Conservation (phyloP, 2,888 invertebrate species). For the Agrotis ipsilon region DNA sequence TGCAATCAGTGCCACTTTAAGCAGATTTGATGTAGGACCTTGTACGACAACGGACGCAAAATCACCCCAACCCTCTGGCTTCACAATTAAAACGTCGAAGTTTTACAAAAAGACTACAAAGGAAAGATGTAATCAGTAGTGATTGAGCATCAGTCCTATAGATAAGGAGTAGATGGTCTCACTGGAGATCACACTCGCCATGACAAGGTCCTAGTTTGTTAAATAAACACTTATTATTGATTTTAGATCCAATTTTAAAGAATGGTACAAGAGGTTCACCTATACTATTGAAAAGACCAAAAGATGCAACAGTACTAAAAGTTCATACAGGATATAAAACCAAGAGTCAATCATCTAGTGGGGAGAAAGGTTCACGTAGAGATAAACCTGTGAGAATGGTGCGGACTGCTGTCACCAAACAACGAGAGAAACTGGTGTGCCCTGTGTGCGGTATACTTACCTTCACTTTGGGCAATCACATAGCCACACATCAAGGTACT, state of each 20-base stretch:
- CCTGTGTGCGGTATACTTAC: constrained; percentile 89
- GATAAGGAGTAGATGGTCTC: too few species aligned
- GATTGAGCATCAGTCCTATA: too few species aligned
- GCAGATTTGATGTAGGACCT: too few species aligned
- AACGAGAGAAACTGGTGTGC: constrained; percentile 87
- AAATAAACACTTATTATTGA: neutral
- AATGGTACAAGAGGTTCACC: constrained; percentile 86
- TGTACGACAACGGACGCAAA: too few species aligned
- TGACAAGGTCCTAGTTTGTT: too few species aligned
- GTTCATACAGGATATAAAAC: constrained; percentile 79
- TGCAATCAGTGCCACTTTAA: too few species aligned
- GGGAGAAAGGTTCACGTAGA: constrained; percentile 66
- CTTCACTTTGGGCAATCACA: constrained; percentile 86
- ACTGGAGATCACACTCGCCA: too few species aligned
- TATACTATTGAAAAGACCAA: constrained; percentile 85
- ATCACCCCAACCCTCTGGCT: too few species aligned
- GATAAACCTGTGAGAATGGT: constrained; percentile 80
- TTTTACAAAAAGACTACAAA: too few species aligned
- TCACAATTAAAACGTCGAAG: too few species aligned
- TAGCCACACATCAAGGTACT: constrained; percentile 88
- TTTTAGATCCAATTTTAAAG: constrained; percentile 84
- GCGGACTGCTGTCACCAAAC: constrained; percentile 75
- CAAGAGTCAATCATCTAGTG: constrained; percentile 63
- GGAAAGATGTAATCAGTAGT: too few species aligned
- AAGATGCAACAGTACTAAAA: constrained; percentile 86